Percentiles rank a stretch among this genome's conserved stretches.
phyloP scores from a whole-genome alignment of 2,113 vertebrate genomes.

The Nettapus auritus region DNA sequence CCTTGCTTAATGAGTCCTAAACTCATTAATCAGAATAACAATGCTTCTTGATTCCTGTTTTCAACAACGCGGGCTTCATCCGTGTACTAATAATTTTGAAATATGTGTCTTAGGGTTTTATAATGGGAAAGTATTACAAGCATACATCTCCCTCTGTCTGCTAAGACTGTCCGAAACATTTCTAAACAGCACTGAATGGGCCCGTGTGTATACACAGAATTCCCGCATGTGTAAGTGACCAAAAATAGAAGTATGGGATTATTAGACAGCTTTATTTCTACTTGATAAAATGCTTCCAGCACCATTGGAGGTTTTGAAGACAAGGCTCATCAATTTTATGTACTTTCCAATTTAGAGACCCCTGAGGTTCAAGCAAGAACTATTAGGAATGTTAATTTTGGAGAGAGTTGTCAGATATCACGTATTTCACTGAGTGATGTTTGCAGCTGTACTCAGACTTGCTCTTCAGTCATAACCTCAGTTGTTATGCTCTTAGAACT shows the following conservation, averaged over 20 bases:
- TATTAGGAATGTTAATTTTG: constrained; percentile 42
- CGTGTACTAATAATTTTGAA: constrained; percentile 15
- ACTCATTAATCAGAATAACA: constrained; percentile 13
- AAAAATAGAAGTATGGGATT: not conserved
- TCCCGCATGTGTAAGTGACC: not conserved
- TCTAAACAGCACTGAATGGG: not conserved
- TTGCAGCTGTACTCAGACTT: not conserved
- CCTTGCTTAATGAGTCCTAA: constrained; percentile 6
- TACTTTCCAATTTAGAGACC: constrained; percentile 3
- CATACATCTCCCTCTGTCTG: not conserved
- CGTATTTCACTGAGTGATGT: not conserved
- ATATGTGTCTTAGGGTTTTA: constrained; percentile 5
- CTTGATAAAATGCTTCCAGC: constrained; percentile 20
- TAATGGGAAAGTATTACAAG: not conserved
- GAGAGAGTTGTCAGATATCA: not conserved
- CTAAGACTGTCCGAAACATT: not conserved
- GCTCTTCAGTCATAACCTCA: not conserved
- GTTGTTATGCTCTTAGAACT: not conserved
- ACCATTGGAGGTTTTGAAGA: constrained; percentile 8
- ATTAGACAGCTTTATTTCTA: constrained; percentile 46
- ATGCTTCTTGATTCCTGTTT: not conserved
- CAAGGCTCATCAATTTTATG: constrained; percentile 14
- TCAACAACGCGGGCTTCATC: not conserved
- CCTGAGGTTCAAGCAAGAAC: not conserved
- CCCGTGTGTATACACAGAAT: not conserved